phyloP scores from a whole-genome alignment of 2,888 invertebrate genomes.

The Lepeophtheirus nordmannii region DNA sequence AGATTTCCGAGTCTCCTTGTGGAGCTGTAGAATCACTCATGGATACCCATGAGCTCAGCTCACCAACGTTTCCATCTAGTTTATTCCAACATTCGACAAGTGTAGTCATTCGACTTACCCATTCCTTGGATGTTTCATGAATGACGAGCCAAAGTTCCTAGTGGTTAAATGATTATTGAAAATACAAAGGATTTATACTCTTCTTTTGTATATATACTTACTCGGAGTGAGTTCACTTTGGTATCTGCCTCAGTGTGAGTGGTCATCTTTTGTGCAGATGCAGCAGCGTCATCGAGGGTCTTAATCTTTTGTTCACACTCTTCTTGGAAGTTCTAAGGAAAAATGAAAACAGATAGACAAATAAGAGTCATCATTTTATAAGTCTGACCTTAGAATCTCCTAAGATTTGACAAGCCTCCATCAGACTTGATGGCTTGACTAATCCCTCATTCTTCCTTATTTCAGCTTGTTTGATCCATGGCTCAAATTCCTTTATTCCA shows the following conservation, averaged over 20 bases:
- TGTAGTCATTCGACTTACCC: conserved; percentile 27
- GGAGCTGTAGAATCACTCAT: conserved; percentile 11
- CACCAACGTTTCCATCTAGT: conserved; percentile 21
- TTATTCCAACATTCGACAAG: conserved; percentile 25
- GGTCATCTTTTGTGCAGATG: conserved; percentile 24
- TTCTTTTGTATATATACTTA: neutral
- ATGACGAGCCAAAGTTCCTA: conserved; percentile 26
- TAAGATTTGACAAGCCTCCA: conserved; percentile 26
- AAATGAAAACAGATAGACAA: neutral
- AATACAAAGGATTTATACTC: neutral
- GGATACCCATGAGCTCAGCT: conserved; percentile 25
- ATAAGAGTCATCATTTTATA: neutral
- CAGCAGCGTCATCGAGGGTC: conserved; percentile 17
- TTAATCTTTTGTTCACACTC: conserved; percentile 16
- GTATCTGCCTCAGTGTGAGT: conserved; percentile 26
- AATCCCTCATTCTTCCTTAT: conserved; percentile 25
- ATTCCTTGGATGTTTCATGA: conserved; percentile 26
- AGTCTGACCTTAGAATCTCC: conserved; percentile 25
- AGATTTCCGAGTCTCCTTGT: neutral
- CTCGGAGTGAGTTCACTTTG: conserved; percentile 24
- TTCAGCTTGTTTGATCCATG: conserved; percentile 28
- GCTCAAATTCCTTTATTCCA: conserved; percentile 28
- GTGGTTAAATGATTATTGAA: neutral
- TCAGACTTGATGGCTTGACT: conserved; percentile 27
- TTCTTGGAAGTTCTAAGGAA: conserved; percentile 12